These are phyloP conservation scores for Liparis tanakae DNA, from an alignment of 2,797 vertebrate genomes.

Conservation along the genomic window DNA sequence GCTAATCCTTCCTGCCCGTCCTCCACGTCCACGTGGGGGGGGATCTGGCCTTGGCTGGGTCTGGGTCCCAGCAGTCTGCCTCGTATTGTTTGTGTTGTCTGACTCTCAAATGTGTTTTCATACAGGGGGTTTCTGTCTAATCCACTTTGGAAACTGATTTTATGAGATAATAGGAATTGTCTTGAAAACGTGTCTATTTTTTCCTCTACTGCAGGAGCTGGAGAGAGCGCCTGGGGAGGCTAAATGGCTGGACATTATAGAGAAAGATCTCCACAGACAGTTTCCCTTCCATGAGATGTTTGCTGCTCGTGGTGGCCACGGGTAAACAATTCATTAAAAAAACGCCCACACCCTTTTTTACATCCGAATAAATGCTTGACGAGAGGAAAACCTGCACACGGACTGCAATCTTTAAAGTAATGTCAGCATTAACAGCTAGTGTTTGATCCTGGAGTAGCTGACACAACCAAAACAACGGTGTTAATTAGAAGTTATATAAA, in stretches of 20 bases:
- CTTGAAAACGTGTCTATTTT: not conserved
- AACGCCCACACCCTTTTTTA: not conserved
- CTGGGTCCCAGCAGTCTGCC: conserved; percentile 11
- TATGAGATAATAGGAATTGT: not conserved
- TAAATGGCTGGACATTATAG: conserved; percentile 94
- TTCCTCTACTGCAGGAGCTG: conserved; percentile 81
- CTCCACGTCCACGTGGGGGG: conserved; percentile 30
- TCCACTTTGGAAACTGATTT: not conserved
- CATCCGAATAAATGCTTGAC: not conserved
- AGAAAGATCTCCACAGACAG: conserved; percentile 92
- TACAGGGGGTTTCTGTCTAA: not conserved
- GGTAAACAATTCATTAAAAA: conserved; percentile 74
- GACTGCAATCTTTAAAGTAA: not conserved
- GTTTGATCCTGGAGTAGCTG: not conserved
- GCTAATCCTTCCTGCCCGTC: conserved; percentile 62
- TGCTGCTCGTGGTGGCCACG: conserved; percentile 89
- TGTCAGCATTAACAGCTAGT: not conserved
- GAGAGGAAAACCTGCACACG: conserved; percentile 1
- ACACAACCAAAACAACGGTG: not conserved
- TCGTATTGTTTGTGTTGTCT: conserved; percentile 26
- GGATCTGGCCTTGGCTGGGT: conserved; percentile 28
- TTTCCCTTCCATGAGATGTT: conserved; percentile 95
- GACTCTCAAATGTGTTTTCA: conserved; percentile 2
- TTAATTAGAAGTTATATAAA: not conserved
- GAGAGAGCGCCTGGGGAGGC: conserved; percentile 90